Evolutionary conservation across 92 coral and sea anemone species (phyloP).

Genomic region (Epizoanthus rinbou): DNA sequence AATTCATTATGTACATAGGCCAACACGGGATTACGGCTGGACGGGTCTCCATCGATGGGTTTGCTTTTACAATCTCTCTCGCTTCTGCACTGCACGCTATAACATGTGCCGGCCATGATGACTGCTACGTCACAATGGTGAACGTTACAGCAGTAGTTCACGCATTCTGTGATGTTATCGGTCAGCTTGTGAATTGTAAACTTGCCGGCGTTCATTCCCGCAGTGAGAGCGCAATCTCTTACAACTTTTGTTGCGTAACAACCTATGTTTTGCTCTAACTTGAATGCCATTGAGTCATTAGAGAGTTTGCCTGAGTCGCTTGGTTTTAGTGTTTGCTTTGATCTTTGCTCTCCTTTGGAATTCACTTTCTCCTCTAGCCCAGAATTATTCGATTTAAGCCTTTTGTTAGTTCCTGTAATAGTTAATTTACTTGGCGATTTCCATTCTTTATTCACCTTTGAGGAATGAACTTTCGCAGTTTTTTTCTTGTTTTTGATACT

Average conservation of each 20-base stretch:
- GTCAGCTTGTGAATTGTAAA: constrained; percentile 51
- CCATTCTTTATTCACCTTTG: not conserved
- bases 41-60: constrained; percentile 15
- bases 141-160: constrained; percentile 47
- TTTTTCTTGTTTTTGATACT: not conserved
- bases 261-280: not conserved
- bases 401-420: not conserved
- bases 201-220: constrained; percentile 61
- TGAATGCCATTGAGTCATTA: not conserved
- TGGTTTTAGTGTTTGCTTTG: not conserved
- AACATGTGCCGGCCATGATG: constrained; percentile 59
- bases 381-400: not conserved
- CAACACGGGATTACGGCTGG: constrained; percentile 30
- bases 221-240: constrained; percentile 30
- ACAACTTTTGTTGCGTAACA: constrained; percentile 43
- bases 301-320: not conserved
- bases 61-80: constrained; percentile 47
- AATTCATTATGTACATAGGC: constrained; percentile 45
- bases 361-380: constrained; percentile 1
- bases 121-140: constrained; percentile 61
- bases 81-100: constrained; percentile 63
- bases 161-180: constrained; percentile 52
- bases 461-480: not conserved
- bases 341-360: not conserved
- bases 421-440: not conserved